phyloP scores from a whole-genome alignment of 2,797 vertebrate species.

The Chrysocyon brachyurus region DNA sequence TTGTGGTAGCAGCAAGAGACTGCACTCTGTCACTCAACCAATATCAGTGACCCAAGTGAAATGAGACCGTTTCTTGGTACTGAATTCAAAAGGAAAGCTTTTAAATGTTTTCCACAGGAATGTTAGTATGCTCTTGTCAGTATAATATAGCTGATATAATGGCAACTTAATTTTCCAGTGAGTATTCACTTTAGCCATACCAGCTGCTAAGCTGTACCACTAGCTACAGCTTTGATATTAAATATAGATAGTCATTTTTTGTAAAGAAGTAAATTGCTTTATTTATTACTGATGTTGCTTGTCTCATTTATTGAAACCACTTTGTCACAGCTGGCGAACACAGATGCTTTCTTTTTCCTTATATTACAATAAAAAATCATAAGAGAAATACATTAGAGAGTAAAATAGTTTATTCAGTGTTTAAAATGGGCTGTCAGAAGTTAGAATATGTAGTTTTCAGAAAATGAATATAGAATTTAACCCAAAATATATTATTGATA shows the following conservation, averaged over 20 bases:
- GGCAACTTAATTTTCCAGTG: conserved; percentile 42
- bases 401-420: conserved; percentile 51
- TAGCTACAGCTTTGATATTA: conserved; percentile 63
- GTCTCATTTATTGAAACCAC: conserved; percentile 55
- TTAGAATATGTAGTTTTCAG: conserved; percentile 47
- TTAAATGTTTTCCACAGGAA: conserved; percentile 19
- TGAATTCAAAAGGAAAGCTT: conserved; percentile 27
- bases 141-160: background rate
- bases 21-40: conserved; percentile 13
- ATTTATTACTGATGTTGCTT: conserved; percentile 69
- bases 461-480: conserved; percentile 60
- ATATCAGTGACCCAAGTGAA: conserved; percentile 12
- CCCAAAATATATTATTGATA: background rate
- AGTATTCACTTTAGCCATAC: conserved; percentile 17
- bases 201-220: conserved; percentile 19
- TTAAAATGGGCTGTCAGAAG: conserved; percentile 62
- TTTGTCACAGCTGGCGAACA: conserved; percentile 71
- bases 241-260: conserved; percentile 61
- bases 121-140: background rate
- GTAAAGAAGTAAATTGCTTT: conserved; percentile 64
- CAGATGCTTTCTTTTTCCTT: conserved; percentile 66
- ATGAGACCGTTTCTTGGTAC: background rate
- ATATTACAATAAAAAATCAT: conserved; percentile 35
- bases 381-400: conserved; percentile 41
- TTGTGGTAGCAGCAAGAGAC: background rate